Evolutionary conservation across 2,797 vertebrate genomes (phyloP).

Genomic region (Myotis daubentonii): DNA sequence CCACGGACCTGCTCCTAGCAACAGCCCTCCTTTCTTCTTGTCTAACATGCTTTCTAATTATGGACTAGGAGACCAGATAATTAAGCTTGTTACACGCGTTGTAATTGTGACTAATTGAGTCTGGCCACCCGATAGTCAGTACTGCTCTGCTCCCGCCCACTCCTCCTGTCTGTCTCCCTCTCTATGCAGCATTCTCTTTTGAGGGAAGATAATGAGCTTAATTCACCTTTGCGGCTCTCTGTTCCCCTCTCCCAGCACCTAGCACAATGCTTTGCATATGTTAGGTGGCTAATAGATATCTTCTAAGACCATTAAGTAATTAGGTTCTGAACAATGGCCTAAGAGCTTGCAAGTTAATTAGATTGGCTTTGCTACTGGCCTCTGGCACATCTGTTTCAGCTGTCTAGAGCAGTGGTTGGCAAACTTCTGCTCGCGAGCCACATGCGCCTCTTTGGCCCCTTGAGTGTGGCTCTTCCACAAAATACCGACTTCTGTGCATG

Average conservation of each 20-base stretch:
- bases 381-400: slow-evolving; percentile 59
- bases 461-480: too few species aligned
- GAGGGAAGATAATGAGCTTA: slow-evolving; percentile 45
- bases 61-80: slow-evolving; percentile 59
- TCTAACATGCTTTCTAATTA: slow-evolving; percentile 64
- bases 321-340: slow-evolving; percentile 65
- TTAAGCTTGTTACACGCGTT: slow-evolving; percentile 48
- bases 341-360: slow-evolving; percentile 72
- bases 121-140: slow-evolving; percentile 60
- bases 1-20: neutral
- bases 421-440: too few species aligned
- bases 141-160: neutral
- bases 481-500: too few species aligned
- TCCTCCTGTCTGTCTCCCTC: neutral
- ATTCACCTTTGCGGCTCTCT: slow-evolving; percentile 45
- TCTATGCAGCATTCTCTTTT: neutral
- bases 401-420: neutral
- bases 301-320: slow-evolving; percentile 73
- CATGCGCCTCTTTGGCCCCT: too few species aligned
- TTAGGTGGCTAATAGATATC: slow-evolving; percentile 71
- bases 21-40: neutral
- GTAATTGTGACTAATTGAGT: slow-evolving; percentile 75
- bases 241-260: neutral
- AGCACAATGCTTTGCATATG: slow-evolving; percentile 51
- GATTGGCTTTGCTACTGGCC: slow-evolving; percentile 56